phyloP scores from a whole-genome alignment of 1,140 invertebrate species.

The Bombus pascuorum region DNA sequence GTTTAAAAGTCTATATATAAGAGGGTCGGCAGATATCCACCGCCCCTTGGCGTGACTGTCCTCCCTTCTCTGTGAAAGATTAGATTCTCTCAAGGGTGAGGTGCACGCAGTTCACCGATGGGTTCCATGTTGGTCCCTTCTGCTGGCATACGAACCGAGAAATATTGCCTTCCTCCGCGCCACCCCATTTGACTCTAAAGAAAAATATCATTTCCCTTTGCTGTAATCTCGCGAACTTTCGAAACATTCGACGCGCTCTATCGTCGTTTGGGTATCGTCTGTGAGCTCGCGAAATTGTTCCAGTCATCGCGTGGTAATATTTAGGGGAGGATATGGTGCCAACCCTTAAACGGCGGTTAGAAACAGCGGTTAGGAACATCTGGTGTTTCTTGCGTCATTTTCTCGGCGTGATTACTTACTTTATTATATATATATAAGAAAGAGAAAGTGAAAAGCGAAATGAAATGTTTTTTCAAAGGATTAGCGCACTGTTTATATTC shows the following conservation, averaged over 20 bases:
- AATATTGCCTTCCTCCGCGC: conserved; percentile 12
- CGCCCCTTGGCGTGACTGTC: conserved; percentile 13
- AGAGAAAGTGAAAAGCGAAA: no score
- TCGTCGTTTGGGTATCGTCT: not conserved
- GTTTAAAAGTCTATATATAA: conserved; percentile 7
- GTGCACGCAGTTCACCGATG: conserved; percentile 5
- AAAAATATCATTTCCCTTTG: conserved; percentile 33
- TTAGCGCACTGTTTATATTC: no score
- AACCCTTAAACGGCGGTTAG: not conserved
- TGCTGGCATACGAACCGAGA: not conserved
- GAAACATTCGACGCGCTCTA: conserved; percentile 14
- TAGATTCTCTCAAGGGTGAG: conserved; percentile 38
- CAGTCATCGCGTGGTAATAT: not conserved
- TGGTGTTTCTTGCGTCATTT: not conserved
- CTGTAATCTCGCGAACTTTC: conserved; percentile 7
- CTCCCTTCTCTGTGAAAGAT: conserved; percentile 31
- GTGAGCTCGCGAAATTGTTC: not conserved
- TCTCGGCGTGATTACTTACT: not conserved
- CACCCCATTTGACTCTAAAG: not conserved
- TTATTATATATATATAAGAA: no score
- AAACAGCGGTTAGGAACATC: not conserved
- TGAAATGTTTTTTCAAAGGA: no score
- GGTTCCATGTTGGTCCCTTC: conserved; percentile 19
- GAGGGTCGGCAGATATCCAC: not conserved
- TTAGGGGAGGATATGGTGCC: not conserved